phyloP scores from a whole-genome alignment of 2,888 invertebrate species.

The Merodon equestris region DNA sequence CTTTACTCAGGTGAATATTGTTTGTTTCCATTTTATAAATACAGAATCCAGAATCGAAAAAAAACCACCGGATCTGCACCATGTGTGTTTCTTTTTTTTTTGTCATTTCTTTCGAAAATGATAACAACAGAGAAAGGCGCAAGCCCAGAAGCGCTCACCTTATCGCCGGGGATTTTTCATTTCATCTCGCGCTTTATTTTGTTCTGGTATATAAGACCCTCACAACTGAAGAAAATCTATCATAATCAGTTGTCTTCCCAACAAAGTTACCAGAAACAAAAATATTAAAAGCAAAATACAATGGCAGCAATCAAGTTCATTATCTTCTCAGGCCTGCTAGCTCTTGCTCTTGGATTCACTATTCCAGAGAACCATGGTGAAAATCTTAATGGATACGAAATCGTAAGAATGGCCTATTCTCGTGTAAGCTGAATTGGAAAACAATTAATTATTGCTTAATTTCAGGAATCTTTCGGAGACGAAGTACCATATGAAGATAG shows the following conservation, averaged over 20 bases:
- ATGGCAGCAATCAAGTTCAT: slow-evolving; percentile 18
- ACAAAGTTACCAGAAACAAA: not conserved
- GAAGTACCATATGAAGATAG: not conserved
- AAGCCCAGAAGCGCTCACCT: not conserved
- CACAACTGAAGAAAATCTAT: not conserved
- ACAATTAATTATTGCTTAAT: not conserved
- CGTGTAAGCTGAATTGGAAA: not conserved
- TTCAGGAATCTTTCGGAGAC: not conserved
- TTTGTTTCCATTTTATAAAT: too few species aligned
- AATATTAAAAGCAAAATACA: not conserved
- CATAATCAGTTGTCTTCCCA: not conserved
- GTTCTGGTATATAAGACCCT: slow-evolving; percentile 5
- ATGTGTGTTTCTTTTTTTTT: too few species aligned
- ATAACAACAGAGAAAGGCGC: not conserved
- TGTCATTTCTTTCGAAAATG: too few species aligned
- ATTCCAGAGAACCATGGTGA: slow-evolving; percentile 17
- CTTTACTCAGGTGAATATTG: too few species aligned
- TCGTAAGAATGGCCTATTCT: slow-evolving; percentile 13
- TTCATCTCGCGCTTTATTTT: too few species aligned
- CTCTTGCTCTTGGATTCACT: slow-evolving; percentile 26
- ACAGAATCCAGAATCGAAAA: too few species aligned
- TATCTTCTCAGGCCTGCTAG: slow-evolving; percentile 19
- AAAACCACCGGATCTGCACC: too few species aligned
- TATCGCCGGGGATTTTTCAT: slow-evolving; percentile 1
- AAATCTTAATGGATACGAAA: not conserved